phyloP scores from a whole-genome alignment of 2,888 invertebrate genomes.

The Mongoloraphidia duomilia region DNA sequence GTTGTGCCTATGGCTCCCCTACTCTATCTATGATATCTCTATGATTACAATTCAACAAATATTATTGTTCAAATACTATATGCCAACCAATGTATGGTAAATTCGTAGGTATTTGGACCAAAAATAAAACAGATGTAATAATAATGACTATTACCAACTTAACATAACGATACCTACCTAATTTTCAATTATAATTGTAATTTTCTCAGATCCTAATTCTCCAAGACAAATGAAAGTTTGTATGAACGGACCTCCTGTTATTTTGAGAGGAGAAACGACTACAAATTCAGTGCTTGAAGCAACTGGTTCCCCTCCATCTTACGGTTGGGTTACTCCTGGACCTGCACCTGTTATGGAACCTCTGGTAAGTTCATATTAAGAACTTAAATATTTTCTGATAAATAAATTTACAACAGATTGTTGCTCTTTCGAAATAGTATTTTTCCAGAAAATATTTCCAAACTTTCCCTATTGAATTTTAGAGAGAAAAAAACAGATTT shows the following conservation, averaged over 20 bases:
- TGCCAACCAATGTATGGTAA: too few species aligned
- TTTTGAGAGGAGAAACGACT: slow-evolving; percentile 1
- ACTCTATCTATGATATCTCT: too few species aligned
- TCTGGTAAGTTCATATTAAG: slow-evolving; percentile 8
- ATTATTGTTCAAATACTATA: too few species aligned
- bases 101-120: too few species aligned
- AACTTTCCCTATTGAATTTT: too few species aligned
- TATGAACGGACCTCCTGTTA: slow-evolving; percentile 4
- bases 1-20: too few species aligned
- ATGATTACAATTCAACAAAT: too few species aligned
- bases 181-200: not conserved
- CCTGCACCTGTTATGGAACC: slow-evolving; percentile 27
- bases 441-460: too few species aligned
- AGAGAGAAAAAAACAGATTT: too few species aligned
- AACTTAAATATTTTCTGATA: too few species aligned
- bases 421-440: not conserved
- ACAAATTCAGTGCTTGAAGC: not conserved
- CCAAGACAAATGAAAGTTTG: slow-evolving; percentile 7
- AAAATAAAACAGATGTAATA: too few species aligned
- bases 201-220: slow-evolving; percentile 3
- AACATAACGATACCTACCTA: not conserved
- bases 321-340: slow-evolving; percentile 32
- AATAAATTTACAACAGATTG: not conserved
- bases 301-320: slow-evolving; percentile 2
- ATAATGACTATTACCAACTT: too few species aligned